Evolutionary conservation across 2,797 vertebrate genomes (phyloP), one percentile per base, ranked within the genome.

Genomic region (Microchirus variegatus): DNA sequence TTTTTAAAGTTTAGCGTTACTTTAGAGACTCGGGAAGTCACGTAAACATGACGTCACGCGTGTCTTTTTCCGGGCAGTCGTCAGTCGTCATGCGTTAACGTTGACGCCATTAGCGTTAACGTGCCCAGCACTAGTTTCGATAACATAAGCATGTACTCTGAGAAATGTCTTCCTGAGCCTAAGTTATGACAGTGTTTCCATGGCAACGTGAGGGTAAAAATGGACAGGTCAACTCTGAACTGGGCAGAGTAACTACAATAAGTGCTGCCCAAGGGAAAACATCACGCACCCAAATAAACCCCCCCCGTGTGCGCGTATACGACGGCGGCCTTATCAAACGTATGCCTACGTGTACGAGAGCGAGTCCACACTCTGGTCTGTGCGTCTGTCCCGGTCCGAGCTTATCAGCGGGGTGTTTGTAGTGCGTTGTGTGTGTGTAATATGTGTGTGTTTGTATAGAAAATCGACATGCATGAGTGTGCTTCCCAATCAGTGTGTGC

Each of bases 401-500:
- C 73, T 84, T 79, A 82, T 83, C 75, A 53, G 69, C 38, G 0
- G 5, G 5, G 17, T 48, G 73, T 69, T 67, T 80, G 63, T 17
- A 55, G 61, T 16, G 40, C 31, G 22, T 36, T 65, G 53, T 64
- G 46, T 77, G 56, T 65, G 65, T 59, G 69, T 57, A 53, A 15
- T 12, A 42, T 14, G 5, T 13, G 75, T 45, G 40, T 75, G 81
- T 83, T 77, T 68, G 82, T 57, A 81, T 76, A 86, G 69, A 13
- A 42, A 15, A 60, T 75, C 52, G 36, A 54, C 77, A 84, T 80
- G 85, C 82, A 77, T 80, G 86, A 83, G 67, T 61, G 81, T 76
- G 81, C 76, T 81, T 84, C 73, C 80, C 81, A 86, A 91, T 90
- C 87, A 90, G 82, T 74, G 80, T 84, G 80, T 77, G 77, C 80